phyloP scores from a whole-genome alignment of 2,888 invertebrate species.

The Chironomus tentans region DNA sequence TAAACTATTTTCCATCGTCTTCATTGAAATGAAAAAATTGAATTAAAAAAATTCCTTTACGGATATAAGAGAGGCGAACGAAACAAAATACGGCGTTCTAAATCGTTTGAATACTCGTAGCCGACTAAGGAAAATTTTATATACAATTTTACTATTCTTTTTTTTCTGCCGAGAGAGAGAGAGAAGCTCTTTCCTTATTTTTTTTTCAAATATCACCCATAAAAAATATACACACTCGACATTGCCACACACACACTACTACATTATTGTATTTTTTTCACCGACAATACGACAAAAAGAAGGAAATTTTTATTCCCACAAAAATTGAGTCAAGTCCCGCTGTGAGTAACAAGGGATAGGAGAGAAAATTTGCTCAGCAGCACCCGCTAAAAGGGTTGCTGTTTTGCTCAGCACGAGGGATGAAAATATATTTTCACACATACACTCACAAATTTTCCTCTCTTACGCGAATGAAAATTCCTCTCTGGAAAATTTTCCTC shows the following conservation, averaged over 20 bases:
- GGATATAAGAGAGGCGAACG: conserved; percentile 1
- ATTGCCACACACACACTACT: not conserved
- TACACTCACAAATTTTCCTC: not conserved
- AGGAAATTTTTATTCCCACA: not conserved
- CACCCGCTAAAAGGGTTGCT: conserved; percentile 18
- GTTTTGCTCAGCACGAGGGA: not conserved
- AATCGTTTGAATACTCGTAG: conserved; percentile 5
- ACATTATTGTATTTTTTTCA: not conserved
- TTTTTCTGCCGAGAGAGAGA: not conserved
- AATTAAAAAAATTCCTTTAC: conserved; percentile 18
- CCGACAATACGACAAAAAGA: not conserved
- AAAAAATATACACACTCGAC: not conserved
- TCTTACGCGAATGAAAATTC: not conserved
- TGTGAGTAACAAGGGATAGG: not conserved
- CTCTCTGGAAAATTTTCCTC: not conserved
- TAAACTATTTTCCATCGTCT: not conserved
- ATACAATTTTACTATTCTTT: not conserved
- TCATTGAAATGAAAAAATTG: not conserved
- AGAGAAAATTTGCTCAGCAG: not conserved
- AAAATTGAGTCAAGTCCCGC: not conserved
- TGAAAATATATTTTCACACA: not conserved
- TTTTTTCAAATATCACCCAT: not conserved
- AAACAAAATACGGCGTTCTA: conserved; percentile 1
- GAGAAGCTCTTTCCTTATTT: not conserved
- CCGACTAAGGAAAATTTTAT: not conserved